These are phyloP conservation scores for Heliconius hermathena DNA, from an alignment of 1,140 invertebrate species.

Conservation along the genomic window DNA sequence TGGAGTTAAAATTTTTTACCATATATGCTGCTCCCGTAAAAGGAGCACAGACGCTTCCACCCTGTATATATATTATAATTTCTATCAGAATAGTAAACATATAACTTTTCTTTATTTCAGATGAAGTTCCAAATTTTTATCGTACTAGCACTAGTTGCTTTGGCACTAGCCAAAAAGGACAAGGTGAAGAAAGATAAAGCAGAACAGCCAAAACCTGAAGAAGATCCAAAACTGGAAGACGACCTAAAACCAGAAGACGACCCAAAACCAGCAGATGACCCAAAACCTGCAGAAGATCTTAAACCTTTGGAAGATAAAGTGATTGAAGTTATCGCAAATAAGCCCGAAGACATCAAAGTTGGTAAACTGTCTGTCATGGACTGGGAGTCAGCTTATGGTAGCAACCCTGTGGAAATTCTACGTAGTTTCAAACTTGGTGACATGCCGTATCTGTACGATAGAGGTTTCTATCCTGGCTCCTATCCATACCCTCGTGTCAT, in stretches of 20 bases:
- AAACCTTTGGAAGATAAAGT: neutral
- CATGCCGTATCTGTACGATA: neutral
- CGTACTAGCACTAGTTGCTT: neutral
- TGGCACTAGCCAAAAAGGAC: slow-evolving; percentile 7
- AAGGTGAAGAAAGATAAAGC: neutral
- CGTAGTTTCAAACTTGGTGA: neutral
- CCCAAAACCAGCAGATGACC: neutral
- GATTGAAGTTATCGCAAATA: neutral
- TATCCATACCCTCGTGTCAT: neutral
- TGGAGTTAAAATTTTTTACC: too few species aligned
- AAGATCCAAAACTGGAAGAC: neutral
- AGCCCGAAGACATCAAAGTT: neutral
- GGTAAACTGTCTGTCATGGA: slow-evolving; percentile 9
- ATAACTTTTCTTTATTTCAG: neutral
- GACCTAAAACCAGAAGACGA: neutral
- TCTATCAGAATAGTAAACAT: neutral
- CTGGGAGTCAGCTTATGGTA: neutral
- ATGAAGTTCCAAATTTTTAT: neutral
- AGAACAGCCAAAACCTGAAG: neutral
- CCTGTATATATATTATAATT: too few species aligned
- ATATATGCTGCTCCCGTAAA: too few species aligned
- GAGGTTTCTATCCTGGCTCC: neutral
- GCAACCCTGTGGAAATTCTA: neutral
- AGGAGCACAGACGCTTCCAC: too few species aligned
- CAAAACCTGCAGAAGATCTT: neutral